A percentile compares a stretch with the other conserved stretches of the same genome.
Evolutionary conservation across 2,113 vertebrate species (phyloP).

Genomic region (Echinops telfairi): DNA sequence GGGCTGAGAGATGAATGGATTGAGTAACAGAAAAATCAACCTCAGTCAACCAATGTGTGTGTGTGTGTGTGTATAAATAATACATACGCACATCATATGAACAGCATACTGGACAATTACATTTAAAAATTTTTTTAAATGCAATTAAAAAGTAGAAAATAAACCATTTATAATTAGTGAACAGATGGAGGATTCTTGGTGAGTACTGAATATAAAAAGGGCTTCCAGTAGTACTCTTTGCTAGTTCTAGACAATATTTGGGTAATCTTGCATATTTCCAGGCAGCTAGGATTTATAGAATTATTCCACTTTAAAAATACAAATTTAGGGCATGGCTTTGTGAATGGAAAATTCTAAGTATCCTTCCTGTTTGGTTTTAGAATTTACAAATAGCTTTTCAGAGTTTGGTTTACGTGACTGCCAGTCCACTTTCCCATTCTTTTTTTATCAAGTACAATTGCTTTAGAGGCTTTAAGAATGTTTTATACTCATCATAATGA

Average conservation of each 20-base stretch:
- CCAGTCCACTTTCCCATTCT: conserved; percentile 36
- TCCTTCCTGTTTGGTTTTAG: too few relatives aligned
- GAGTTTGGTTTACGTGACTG: conserved; percentile 41
- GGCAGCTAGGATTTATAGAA: conserved; percentile 30
- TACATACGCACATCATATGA: conserved; percentile 28
- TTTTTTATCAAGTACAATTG: conserved; percentile 41
- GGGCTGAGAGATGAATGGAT: conserved; percentile 80
- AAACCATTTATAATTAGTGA: too few relatives aligned
- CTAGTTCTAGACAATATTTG: conserved; percentile 1
- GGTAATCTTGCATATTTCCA: conserved; percentile 9
- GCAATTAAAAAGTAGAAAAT: conserved; percentile 61
- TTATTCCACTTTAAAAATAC: too few relatives aligned
- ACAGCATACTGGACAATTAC: conserved; percentile 63
- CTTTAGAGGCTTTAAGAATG: too few relatives aligned
- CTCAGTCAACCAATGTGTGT: conserved; percentile 28
- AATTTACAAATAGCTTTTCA: conserved; percentile 17
- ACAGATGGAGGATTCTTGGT: too few relatives aligned
- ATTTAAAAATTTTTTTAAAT: conserved; percentile 65
- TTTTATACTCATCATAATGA: conserved; percentile 20
- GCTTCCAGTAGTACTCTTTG: too few relatives aligned
- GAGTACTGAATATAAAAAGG: too few relatives aligned
- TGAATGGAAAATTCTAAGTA: too few relatives aligned
- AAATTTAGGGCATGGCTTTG: too few relatives aligned
- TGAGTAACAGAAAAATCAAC: conserved; percentile 72
- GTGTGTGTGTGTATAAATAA: too few relatives aligned